Evolutionary conservation across 2,888 invertebrate genomes (phyloP), one percentile per base, ranked within the genome.

Genomic region (Lampropteryx suffumata): DNA sequence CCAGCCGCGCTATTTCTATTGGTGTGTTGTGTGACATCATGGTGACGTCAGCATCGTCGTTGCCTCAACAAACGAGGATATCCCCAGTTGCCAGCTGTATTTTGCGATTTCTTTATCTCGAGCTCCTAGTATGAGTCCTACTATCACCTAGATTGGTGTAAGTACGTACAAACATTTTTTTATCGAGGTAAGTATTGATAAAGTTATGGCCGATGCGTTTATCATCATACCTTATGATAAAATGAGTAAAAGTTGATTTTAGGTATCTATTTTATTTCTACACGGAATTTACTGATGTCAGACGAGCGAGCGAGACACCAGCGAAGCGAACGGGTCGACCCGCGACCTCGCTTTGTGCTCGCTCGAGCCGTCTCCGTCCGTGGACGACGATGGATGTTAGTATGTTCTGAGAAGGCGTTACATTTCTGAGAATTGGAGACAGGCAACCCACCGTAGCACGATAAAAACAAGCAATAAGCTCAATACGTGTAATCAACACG

Each of bases 351-450:
- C 79, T 79, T 73, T 79, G 80, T 81, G 82, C 79, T 84, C 82
- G 83, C 79, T 81, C 72, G 73, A 76, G 75, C 73, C 72, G 71
- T 71, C 78, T 73, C 73, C 72, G 71, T 71, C 78, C 74, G 81
- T 79, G 80, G 79, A 80, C 80, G 80, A 73, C 76, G 79, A 79
- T 73, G 76, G 79, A 83, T 79, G 75, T 82, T 79, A 75, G 79
- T 83, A 76, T 79, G 80, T 90, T 89, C 91, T 75, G 75, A 89
- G 90, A 91, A 91, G 88, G 88, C 89, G 85, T 89, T 87, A 89
- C 84, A 86, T 85, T 91, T 91, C 89, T 79, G 74, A 89, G 87
- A 90, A 90, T 72, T 76, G 78, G 81, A 82, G 87, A 87, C 88
- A 87, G 83, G 80, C 81, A 76, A 85, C 75, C 80, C 77, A 79